phyloP scores from a whole-genome alignment of 2,888 invertebrate genomes.

The Calliphora vomitoria region DNA sequence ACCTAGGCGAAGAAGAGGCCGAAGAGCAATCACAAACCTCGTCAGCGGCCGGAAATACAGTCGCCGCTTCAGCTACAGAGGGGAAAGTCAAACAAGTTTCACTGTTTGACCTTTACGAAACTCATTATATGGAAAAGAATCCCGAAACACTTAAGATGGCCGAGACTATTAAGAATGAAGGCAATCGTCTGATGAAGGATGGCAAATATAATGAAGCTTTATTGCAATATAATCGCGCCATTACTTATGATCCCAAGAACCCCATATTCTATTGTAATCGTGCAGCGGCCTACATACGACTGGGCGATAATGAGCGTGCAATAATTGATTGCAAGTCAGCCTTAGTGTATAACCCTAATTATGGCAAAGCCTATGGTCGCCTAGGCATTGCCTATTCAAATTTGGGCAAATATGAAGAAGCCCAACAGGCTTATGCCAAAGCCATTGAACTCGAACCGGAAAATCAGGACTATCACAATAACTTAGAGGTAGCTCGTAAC shows the following conservation, averaged over 20 bases:
- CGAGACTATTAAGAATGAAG: slow-evolving; percentile 94
- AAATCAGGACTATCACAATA: slow-evolving; percentile 95
- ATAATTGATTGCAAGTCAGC: slow-evolving; percentile 96
- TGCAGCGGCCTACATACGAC: slow-evolving; percentile 96
- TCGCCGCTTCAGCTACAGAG: background rate
- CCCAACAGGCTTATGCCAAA: slow-evolving; percentile 93
- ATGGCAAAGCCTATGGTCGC: slow-evolving; percentile 97
- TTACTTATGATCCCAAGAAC: slow-evolving; percentile 93
- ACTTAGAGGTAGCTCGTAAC: slow-evolving; percentile 91
- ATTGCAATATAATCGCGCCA: slow-evolving; percentile 93
- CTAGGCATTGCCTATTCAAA: slow-evolving; percentile 94
- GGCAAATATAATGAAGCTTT: slow-evolving; percentile 93
- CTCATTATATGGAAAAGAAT: slow-evolving; percentile 84
- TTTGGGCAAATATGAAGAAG: slow-evolving; percentile 92
- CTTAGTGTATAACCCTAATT: slow-evolving; percentile 93
- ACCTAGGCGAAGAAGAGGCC: slow-evolving; percentile 85
- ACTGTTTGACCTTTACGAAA: slow-evolving; percentile 85
- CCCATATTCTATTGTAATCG: slow-evolving; percentile 98
- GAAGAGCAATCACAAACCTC: slow-evolving; percentile 64
- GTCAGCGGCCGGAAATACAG: slow-evolving; percentile 60
- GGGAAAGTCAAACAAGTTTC: slow-evolving; percentile 81
- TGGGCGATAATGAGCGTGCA: slow-evolving; percentile 93
- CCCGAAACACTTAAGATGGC: slow-evolving; percentile 88
- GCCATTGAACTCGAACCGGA: slow-evolving; percentile 96
- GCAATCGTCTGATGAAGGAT: slow-evolving; percentile 94